Percentiles rank a stretch among this genome's conserved stretches.
phyloP scores from a whole-genome alignment of 53 echinoderm and acorn worm species.

The Hippasteria phrygiana region DNA sequence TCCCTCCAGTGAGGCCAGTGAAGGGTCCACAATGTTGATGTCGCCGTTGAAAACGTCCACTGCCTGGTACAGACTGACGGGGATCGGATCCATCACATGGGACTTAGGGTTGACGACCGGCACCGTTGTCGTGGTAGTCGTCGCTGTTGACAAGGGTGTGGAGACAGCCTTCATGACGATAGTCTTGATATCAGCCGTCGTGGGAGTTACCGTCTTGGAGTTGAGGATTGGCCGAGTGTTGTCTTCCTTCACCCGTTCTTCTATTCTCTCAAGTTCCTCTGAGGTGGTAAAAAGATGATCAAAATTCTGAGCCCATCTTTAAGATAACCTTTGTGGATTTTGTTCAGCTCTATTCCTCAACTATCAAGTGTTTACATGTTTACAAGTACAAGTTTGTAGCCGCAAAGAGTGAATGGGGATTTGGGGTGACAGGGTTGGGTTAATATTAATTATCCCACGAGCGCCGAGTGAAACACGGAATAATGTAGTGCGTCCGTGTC shows the following conservation, averaged over 20 bases:
- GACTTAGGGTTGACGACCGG: slow-evolving; percentile 61
- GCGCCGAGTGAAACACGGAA: too few species aligned
- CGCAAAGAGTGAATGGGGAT: too few species aligned
- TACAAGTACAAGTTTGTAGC: too few species aligned
- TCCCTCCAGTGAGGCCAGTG: slow-evolving; percentile 73
- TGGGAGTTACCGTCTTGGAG: neutral
- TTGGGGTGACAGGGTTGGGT: too few species aligned
- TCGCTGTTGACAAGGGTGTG: slow-evolving; percentile 60
- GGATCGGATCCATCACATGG: slow-evolving; percentile 51
- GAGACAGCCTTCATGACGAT: slow-evolving; percentile 69
- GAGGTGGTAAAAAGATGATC: neutral
- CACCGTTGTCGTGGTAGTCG: slow-evolving; percentile 73
- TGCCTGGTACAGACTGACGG: slow-evolving; percentile 50
- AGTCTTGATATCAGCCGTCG: slow-evolving; percentile 69
- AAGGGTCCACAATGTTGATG: slow-evolving; percentile 77
- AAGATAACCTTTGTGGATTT: too few species aligned
- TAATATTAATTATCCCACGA: too few species aligned
- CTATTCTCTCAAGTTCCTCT: slow-evolving; percentile 76
- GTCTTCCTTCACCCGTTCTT: slow-evolving; percentile 52
- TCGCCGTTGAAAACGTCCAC: slow-evolving; percentile 64
- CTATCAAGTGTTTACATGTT: too few species aligned
- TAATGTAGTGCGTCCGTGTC: too few species aligned
- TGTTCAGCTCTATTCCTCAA: too few species aligned
- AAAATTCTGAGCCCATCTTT: neutral
- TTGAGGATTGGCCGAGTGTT: slow-evolving; percentile 39